Conservation (phyloP, 2,797 vertebrate species). For the Stomatorhinus walkeri region DNA sequence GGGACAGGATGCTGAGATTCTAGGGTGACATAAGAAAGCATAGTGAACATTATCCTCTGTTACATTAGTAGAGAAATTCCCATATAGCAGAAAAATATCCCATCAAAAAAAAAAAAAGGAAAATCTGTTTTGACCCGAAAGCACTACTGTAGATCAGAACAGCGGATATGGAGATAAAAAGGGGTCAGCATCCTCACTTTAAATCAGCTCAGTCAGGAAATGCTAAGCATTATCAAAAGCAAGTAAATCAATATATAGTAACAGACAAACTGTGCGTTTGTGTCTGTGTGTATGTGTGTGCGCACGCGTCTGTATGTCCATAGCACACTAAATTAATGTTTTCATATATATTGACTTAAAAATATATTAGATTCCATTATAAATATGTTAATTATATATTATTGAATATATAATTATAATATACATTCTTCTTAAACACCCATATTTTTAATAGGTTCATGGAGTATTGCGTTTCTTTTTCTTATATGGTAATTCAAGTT, state of each 20-base stretch:
- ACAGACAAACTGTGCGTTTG: neutral
- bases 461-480: neutral
- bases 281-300: neutral
- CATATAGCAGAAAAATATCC: neutral
- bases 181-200: neutral
- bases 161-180: neutral
- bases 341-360: neutral
- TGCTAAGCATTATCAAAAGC: constrained; percentile 8
- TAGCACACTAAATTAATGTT: neutral
- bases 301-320: neutral
- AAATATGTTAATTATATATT: neutral
- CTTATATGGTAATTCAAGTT: neutral
- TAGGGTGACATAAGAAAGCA: neutral
- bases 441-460: neutral
- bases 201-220: neutral
- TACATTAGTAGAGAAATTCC: neutral
- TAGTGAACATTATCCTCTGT: neutral
- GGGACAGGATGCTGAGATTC: neutral
- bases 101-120: neutral
- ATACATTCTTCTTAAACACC: neutral
- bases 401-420: neutral
- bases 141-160: neutral
- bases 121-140: constrained; percentile 7
- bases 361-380: neutral
- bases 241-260: neutral